Percentiles rank a stretch among this genome's conserved stretches.
These are phyloP conservation scores for Celastrina argiolus DNA, from an alignment of 2,888 invertebrate genomes.

Conservation along the genomic window DNA sequence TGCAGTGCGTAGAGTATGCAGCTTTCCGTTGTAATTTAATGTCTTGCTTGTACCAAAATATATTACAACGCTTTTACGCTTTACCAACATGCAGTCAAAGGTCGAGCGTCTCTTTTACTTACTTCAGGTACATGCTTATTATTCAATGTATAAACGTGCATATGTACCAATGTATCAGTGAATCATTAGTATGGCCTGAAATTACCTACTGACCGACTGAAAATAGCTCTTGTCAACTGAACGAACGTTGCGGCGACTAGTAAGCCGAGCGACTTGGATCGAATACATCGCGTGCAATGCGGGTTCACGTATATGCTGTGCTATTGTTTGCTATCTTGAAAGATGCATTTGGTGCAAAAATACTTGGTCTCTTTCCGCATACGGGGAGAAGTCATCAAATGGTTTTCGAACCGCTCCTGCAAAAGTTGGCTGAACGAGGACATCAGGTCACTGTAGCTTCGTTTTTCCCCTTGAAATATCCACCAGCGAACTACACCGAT, in stretches of 20 bases:
- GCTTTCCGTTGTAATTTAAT: no score
- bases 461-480: constrained; percentile 55
- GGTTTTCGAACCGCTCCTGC: constrained; percentile 62
- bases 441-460: constrained; percentile 71
- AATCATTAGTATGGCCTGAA: not conserved
- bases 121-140: not conserved
- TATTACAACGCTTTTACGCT: no score
- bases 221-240: constrained; percentile 36
- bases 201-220: constrained; percentile 29
- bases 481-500: constrained; percentile 41
- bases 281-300: constrained; percentile 48
- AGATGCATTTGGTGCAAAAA: constrained; percentile 44
- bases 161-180: not conserved
- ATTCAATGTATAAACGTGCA: not conserved
- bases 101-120: no score
- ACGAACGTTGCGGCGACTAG: constrained; percentile 31
- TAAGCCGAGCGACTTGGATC: constrained; percentile 33
- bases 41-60: no score
- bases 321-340: constrained; percentile 43
- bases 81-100: no score
- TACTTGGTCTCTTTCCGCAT: constrained; percentile 67
- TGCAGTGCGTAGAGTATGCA: no score
- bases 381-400: constrained; percentile 72
- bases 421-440: constrained; percentile 59
- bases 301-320: constrained; percentile 39